These are phyloP conservation scores for Tenthredo scrophulariae DNA, from an alignment of 2,888 invertebrate species.

Conservation along the genomic window DNA sequence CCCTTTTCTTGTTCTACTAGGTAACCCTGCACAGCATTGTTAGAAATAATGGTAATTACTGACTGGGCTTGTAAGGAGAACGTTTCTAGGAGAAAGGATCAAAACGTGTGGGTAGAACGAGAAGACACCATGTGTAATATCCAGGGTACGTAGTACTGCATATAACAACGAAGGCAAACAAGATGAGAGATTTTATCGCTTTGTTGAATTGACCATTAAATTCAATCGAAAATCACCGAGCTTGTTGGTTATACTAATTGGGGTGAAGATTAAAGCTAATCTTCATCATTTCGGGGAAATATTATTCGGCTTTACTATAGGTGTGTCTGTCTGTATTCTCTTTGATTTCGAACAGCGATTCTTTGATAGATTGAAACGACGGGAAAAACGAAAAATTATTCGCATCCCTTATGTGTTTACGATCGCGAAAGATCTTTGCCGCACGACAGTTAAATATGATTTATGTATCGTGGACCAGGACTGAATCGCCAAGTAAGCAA, in stretches of 20 bases:
- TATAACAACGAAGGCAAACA: background rate
- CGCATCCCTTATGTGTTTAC: conserved; percentile 58
- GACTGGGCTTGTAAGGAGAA: background rate
- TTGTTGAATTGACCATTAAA: background rate
- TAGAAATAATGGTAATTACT: conserved; percentile 36
- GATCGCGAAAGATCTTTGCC: conserved; percentile 63
- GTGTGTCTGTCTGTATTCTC: background rate
- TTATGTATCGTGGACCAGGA: conserved; percentile 47
- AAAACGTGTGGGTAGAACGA: background rate
- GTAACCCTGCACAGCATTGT: conserved; percentile 21
- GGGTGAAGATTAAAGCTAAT: background rate
- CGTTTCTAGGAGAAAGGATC: background rate
- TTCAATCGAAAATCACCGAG: background rate
- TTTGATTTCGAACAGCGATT: background rate
- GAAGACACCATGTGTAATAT: background rate
- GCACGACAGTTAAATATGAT: conserved; percentile 57
- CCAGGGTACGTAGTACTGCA: background rate
- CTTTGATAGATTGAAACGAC: background rate
- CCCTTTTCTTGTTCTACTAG: conserved; percentile 28
- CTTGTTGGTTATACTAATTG: background rate
- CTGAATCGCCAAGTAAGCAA: conserved; percentile 28
- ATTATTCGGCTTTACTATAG: background rate
- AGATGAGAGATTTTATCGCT: conserved; percentile 1
- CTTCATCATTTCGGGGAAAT: conserved; percentile 1
- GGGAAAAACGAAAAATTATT: background rate